Evolutionary conservation across 2,888 invertebrate species (phyloP), one percentile per base, ranked within the genome.

Genomic region (Lycaena phlaeas): DNA sequence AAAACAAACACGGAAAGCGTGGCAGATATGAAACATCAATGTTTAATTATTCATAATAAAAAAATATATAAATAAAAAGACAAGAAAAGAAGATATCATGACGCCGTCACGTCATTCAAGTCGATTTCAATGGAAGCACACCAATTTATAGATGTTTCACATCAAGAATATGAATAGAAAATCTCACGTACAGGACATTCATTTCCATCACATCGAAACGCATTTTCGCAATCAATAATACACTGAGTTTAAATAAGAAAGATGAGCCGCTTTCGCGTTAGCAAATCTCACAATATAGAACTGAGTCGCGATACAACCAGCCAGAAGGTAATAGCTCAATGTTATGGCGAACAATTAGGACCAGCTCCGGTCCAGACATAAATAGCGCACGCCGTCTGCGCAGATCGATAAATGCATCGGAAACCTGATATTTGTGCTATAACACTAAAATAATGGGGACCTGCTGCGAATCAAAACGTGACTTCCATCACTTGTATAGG

Each of bases 341-440:
- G 39, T 26, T 31, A 12, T 27, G 26, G 10, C 31, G 12, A 37
- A 37, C 27, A 9, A 40, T 27, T 31, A 27, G n/a, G 17, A 26
- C 25, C 37, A 41, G 31, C 25, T 26, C 26, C 29, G 18, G 27
- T 42, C 36, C 29, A 30, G 37, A 43, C 27, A 26, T 27, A 36
- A 41, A 42, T 39, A 44, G 46, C 50, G 50, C 50, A 46, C 40
- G 46, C 38, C 22, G 38, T 30, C 28, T 38, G 45, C 50, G 48
- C 48, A 44, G 50, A 44, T 50, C 50, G 41, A 50, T 50, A 48
- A 46, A 44, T 50, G 48, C 45, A 50, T 44, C 45, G 29, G 40
- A 38, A 34, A 44, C 36, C 11, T 38, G 29, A 45, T 26, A 42
- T 22, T 26, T 11, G 9, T 22, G 29, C 28, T 27, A 27, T 6